Evolutionary conservation across 64 coral and sea anemone species (phyloP), one percentile per base, ranked within the genome.

Genomic region (Hydrozoanthus tunicans): DNA sequence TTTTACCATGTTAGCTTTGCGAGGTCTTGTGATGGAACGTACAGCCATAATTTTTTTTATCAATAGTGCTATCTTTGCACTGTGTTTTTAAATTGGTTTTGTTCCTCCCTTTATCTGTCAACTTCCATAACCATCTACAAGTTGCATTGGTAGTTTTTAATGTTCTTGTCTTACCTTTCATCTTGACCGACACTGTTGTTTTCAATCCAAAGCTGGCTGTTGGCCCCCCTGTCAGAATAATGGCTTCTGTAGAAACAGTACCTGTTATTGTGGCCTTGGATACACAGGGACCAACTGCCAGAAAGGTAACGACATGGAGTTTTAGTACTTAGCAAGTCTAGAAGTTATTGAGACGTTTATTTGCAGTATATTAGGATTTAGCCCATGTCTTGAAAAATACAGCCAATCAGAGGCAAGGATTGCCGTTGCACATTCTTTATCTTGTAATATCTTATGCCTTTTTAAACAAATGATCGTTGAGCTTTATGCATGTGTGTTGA

Each of bases 211-310:
- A 93, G 92, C 9, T 77, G 86, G 83, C 15, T 93, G 92, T 71
- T 89, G 75, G 66, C 92, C 92, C 9, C 76, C 92, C 58, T 93
- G 92, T 89, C 92, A 70, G 58, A 93, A 93, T 15, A 93, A 93
- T 70, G 92, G 92, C 0, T 60, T 93, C 13, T 93, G 92, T 53
- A 79, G 55, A 62, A 78, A 80, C 6, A 76, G 92, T n/a, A 13
- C 79, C 25, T 93, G 92, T 89, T 93, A 80, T 24, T 92, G 82
- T 59, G 64, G 84, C 68, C 77, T 79, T 81, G 75, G 75, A 67
- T 95, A 86, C 81, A 73, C 79, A 6, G 79, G 80, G 4, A 59
- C 52, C 24, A 13, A 64, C 43, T n/a, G 83, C 74, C 62, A 85
- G 59, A 58, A 94, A 54, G 74, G 75, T 81, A 79, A 59, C 51